Evolutionary conservation across 2,888 invertebrate species (phyloP), one percentile per base, ranked within the genome.

Genomic region (Rhorus exstirpatorius): DNA sequence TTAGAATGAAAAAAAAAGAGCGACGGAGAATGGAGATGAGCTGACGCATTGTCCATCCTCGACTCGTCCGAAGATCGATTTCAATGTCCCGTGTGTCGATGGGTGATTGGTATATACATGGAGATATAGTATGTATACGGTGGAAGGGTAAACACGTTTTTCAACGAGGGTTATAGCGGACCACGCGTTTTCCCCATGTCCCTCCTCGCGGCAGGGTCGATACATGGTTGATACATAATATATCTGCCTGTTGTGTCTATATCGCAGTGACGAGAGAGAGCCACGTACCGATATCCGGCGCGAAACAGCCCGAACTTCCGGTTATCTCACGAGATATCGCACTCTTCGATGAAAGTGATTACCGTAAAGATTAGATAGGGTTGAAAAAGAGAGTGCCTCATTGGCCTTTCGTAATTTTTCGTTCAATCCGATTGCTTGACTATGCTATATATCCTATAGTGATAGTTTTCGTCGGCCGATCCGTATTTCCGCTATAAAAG

Each of bases 41-140:
- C 41, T 31, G 55, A 21, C 14, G 49, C 63, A 80, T 80, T 81
- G 76, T 81, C 60, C 76, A 67, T 72, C 35, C 49, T 17, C 65
- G 81, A 26, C 70, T 67, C 44, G 44, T 46, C 58, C 76, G 53
- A 81, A 81, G 71, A 81, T 81, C 81, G 76, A 81, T 81, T 77
- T 46, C 49, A 63, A 81, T 41, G 14, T 31, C 24, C 12, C 8
- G 35, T 49, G 49, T 51, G 35, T 19, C 46, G 53, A 49, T 67
- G 72, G 14, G 51, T 46, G 38, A 46, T 38, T 70, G 44, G 61
- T 74, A 38, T n/a, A n/a, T n/a, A n/a, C n/a, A n/a, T n/a, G n/a
- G n/a, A n/a, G n/a, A n/a, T n/a, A n/a, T n/a, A n/a, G n/a, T n/a
- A n/a, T n/a, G n/a, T n/a, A n/a, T 51, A 41, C 12, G 51, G 17